phyloP scores from a whole-genome alignment of 2,888 invertebrate genomes.

The Cryptocheilus praepositus region DNA sequence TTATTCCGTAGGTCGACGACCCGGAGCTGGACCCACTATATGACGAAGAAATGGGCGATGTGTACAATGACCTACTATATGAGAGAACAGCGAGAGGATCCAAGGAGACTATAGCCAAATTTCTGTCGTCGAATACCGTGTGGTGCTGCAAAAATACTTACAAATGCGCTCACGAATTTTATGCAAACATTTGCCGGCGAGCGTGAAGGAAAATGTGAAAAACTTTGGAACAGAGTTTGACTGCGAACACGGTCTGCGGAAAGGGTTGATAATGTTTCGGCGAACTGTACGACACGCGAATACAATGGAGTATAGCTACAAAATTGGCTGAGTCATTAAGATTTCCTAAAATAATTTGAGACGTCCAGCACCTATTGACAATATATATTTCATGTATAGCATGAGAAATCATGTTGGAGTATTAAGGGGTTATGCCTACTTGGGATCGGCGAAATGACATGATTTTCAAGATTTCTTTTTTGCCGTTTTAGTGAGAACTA shows the following conservation, averaged over 20 bases:
- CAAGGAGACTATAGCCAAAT: slow-evolving; percentile 28
- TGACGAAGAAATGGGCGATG: slow-evolving; percentile 43
- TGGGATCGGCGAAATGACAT: no score
- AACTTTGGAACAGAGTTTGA: no score
- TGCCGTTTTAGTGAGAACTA: no score
- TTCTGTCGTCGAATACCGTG: slow-evolving; percentile 29
- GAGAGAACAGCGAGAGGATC: slow-evolving; percentile 44
- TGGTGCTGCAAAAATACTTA: slow-evolving; percentile 49
- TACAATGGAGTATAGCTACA: background rate
- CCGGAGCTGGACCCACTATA: slow-evolving; percentile 9
- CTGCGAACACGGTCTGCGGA: no score
- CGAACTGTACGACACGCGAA: background rate
- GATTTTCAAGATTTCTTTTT: no score
- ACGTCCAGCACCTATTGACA: no score
- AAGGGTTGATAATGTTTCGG: background rate
- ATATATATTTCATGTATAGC: no score
- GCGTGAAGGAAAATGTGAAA: no score
- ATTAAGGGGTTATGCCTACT: no score
- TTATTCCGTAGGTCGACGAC: slow-evolving; percentile 14
- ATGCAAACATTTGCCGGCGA: no score
- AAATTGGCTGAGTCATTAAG: background rate
- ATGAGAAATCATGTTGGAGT: no score
- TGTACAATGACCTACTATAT: slow-evolving; percentile 44
- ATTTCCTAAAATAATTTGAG: no score
- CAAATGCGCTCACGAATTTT: slow-evolving; percentile 26